Percentiles rank a stretch among this genome's conserved stretches.
Conservation (phyloP, 2,113 vertebrate species). For the Oxyruncus cristatus region DNA sequence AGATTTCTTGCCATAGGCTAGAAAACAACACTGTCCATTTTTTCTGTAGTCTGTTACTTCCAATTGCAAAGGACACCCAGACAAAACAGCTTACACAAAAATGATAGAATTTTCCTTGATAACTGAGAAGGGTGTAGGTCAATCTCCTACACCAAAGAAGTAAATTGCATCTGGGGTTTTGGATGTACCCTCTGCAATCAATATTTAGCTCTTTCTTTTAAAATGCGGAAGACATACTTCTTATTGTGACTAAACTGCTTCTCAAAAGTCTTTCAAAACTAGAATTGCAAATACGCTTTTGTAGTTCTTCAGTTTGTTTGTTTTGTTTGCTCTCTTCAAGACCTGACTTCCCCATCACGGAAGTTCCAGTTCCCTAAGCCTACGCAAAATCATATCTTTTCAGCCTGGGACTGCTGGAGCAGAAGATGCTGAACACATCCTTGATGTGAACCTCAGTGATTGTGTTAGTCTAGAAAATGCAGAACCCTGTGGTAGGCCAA, state of each 20-base stretch:
- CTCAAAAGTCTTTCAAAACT: not conserved
- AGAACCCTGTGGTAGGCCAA: not conserved
- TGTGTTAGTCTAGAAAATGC: not conserved
- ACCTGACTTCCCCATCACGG: not conserved
- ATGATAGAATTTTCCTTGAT: not conserved
- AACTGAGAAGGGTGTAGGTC: not conserved
- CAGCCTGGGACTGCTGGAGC: not conserved
- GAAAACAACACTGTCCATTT: not conserved
- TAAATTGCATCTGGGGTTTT: not conserved
- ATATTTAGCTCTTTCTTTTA: not conserved
- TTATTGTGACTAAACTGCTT: not conserved
- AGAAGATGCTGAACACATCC: not conserved
- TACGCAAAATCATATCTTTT: not conserved
- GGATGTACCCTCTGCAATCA: not conserved
- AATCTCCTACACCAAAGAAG: not conserved
- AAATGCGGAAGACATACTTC: not conserved
- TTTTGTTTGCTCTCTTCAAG: not conserved
- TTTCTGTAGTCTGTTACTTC: not conserved
- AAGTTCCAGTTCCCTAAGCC: not conserved
- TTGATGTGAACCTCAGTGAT: not conserved
- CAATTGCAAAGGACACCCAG: not conserved
- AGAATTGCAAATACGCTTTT: not conserved
- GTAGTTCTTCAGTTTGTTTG: not conserved
- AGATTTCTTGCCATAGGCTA: not conserved
- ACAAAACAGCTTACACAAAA: not conserved